Evolutionary conservation across 2,888 invertebrate genomes (phyloP), one percentile per base, ranked within the genome.

Genomic region (Pterostichus niger): DNA sequence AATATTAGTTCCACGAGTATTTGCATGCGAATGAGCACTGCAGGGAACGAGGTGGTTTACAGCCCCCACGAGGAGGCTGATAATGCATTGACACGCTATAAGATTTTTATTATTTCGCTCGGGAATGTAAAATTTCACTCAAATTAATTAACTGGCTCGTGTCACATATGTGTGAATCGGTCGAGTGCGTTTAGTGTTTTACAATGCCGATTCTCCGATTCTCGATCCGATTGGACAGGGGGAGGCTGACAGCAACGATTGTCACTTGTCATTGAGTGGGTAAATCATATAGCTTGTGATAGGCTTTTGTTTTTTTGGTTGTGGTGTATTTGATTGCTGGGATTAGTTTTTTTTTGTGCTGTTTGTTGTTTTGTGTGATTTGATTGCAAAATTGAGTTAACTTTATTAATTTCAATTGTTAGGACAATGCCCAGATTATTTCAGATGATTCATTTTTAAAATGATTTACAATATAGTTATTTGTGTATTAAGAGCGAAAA

Each of bases 51-150:
- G 64, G 59, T 9, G 24, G 59, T 82, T 82, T 82, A 82, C 61
- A 56, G 46, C 75, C 56, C 82, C 82, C 75, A 2, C 33, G 76
- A 35, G 82, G 24, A n/a, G 64, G 6, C 76, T 85, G 85, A 86
- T 86, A 86, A 86, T 86, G 85, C 86, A 86, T 86, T 85, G 86
- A 85, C 87, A 87, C 86, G 86, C 86, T 79, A 87, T 85, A 52
- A 75, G 75, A 80, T 81, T 81, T 68, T 81, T 81, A 81, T 79
- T 80, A 80, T 80, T 80, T 80, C 78, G 24, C 52, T n/a, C 49
- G 75, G 33, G 80, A 46, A 68, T 52, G 73, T 81, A 73, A 81
- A 68, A 81, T 73, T 73, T 81, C 71, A 81, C 81, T 73, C 71
- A 81, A 81, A 81, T 81, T 81, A 81, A 81, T 81, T 81, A 81